Evolutionary conservation across 2,113 vertebrate genomes (phyloP), one percentile per base, ranked within the genome.

Genomic region (Sinocyclocheilus maitianheensis): DNA sequence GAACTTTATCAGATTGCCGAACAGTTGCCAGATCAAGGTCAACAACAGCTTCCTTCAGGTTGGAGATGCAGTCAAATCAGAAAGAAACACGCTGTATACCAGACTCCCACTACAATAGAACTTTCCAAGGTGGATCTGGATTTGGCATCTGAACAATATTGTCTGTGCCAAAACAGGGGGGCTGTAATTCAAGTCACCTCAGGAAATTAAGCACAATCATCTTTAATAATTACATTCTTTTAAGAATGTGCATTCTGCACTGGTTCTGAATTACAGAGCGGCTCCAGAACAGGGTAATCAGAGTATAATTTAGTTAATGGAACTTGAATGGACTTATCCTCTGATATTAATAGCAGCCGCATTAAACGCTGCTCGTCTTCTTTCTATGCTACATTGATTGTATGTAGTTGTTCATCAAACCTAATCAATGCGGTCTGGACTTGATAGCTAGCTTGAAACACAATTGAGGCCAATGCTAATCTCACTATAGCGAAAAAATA

Each of bases 11-110:
- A 65, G 60, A 81, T 20, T 81, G 78, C 46, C 34, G 22, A 46
- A 81, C 34, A 43, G 78, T 81, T 81, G 60, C 58, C 78, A 81
- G 37, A 81, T 43, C 78, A 46, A 81, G 60, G 60, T 65, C 37
- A 63, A 46, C 78, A 26, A 46, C 60, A 65, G 78, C 58, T 81
- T 81, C 78, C 60, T 81, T 65, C 78, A 65, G 60, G 13, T 63
- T 65, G 22, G 22, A 81, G 55, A 81, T 12, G 24, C 34, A 63
- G 22, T 40, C 20, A 14, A 80, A 80, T 24, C 18, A 80, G 20
- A 80, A 80, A 40, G 53, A 62, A 62, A 14, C 26, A 80, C 11
- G 0, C 7, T 1, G 3, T 43, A 62, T 16, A 34, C 40, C 22
- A 65, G 18, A 43, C 78, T 46, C 37, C 46, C 46, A 53, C n/a